Percentiles rank a stretch among this genome's conserved stretches.
Evolutionary conservation across 2,888 invertebrate genomes (phyloP).

Genomic region (Trachelus iudaicus): DNA sequence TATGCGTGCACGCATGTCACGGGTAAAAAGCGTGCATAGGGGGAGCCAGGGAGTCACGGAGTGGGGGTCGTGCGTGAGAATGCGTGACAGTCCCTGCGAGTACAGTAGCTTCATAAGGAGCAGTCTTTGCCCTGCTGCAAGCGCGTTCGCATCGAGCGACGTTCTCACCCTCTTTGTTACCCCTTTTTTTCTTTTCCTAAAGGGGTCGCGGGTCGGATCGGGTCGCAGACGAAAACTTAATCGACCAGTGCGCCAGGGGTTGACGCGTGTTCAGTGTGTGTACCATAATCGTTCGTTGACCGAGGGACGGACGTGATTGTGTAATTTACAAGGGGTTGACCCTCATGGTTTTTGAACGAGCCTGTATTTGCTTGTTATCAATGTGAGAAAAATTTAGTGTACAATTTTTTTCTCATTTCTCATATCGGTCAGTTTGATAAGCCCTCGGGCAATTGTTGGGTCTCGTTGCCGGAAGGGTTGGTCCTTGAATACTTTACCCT

Average conservation of each 20-base stretch:
- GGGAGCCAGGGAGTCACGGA: neutral
- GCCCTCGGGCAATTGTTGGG: neutral
- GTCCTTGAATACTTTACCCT: neutral
- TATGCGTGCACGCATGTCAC: neutral
- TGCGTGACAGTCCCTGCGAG: conserved; percentile 32
- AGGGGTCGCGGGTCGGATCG: neutral
- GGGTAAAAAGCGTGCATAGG: neutral
- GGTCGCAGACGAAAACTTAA: neutral
- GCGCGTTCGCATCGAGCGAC: conserved; percentile 43
- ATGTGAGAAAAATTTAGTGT: neutral
- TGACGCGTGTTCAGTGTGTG: neutral
- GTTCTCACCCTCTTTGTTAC: conserved; percentile 13
- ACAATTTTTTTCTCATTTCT: neutral
- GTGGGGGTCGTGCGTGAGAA: conserved; percentile 25
- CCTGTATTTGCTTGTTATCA: neutral
- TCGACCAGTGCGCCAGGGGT: neutral
- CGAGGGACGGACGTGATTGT: no score
- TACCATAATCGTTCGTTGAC: neutral
- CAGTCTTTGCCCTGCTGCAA: conserved; percentile 52
- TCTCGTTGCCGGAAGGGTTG: neutral
- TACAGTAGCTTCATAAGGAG: conserved; percentile 45
- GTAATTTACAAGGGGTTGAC: neutral
- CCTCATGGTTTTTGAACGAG: neutral
- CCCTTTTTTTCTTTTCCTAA: no score
- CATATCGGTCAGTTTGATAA: neutral